phyloP scores from a whole-genome alignment of 2,888 invertebrate species.

The Eulithis prunata region DNA sequence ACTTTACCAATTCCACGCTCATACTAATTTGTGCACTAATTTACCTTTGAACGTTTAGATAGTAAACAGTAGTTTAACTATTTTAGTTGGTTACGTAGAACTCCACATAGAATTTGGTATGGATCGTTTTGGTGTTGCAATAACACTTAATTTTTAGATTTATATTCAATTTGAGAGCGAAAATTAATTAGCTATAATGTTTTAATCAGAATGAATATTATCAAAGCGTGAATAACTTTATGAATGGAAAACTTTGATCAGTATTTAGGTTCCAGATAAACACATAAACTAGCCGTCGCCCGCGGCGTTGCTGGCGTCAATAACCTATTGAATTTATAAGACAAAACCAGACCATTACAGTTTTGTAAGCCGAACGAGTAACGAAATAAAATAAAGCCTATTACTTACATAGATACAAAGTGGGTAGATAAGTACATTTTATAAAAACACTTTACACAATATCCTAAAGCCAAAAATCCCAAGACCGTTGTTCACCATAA shows the following conservation, averaged over 20 bases:
- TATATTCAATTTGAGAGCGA: neutral
- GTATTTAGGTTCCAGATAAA: no score
- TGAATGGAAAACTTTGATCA: no score
- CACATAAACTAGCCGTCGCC: no score
- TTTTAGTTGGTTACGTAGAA: neutral
- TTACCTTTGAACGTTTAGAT: conserved; percentile 1
- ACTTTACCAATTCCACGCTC: neutral
- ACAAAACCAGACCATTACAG: no score
- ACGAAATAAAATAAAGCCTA: neutral
- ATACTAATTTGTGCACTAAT: neutral
- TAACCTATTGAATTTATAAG: no score
- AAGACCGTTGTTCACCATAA: neutral
- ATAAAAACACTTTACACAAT: conserved; percentile 43
- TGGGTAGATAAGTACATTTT: conserved; percentile 42
- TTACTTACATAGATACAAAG: conserved; percentile 11
- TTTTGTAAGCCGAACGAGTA: no score
- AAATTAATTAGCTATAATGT: neutral
- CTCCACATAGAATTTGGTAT: neutral
- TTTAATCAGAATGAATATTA: neutral
- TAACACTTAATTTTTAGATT: neutral
- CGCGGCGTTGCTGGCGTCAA: no score
- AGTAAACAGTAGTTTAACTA: neutral
- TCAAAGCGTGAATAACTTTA: no score
- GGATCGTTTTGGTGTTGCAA: neutral
- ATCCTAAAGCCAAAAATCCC: conserved; percentile 51